Evolutionary conservation across 2,888 invertebrate genomes (phyloP).

Genomic region (Nomada fucata): DNA sequence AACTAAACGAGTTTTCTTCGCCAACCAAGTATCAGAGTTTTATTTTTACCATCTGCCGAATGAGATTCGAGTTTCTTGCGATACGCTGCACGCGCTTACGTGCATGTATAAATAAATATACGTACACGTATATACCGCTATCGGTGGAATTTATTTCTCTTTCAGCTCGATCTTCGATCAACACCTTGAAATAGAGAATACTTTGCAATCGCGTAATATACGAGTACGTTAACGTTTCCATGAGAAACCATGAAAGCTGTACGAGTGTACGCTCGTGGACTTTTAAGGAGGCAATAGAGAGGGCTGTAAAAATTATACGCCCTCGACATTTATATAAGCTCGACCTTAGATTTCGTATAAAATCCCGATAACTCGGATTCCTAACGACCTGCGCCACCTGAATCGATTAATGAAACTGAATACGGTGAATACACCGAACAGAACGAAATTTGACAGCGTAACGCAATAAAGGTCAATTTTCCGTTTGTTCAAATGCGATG

Average conservation of each 20-base stretch:
- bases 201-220: slow-evolving; percentile 1
- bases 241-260: not conserved
- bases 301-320: slow-evolving; percentile 41
- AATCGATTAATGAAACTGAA: not conserved
- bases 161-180: slow-evolving; percentile 23
- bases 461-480: too few species aligned
- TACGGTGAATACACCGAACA: not conserved
- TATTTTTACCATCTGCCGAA: not conserved
- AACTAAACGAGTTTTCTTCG: not conserved
- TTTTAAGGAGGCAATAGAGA: slow-evolving; percentile 43
- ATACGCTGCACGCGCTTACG: too few species aligned
- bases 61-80: too few species aligned
- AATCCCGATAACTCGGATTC: slow-evolving; percentile 4
- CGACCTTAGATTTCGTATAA: slow-evolving; percentile 5
- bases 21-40: not conserved
- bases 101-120: too few species aligned
- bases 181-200: not conserved
- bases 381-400: not conserved
- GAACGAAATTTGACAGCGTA: too few species aligned
- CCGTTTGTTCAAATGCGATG: too few species aligned
- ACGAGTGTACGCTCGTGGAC: slow-evolving; percentile 28
- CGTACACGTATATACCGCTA: too few species aligned
- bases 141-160: not conserved
- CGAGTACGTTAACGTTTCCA: slow-evolving; percentile 1
- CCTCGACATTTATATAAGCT: slow-evolving; percentile 3